Conservation (phyloP, 1,140 invertebrate species). For the Temnothorax nylanderi region DNA sequence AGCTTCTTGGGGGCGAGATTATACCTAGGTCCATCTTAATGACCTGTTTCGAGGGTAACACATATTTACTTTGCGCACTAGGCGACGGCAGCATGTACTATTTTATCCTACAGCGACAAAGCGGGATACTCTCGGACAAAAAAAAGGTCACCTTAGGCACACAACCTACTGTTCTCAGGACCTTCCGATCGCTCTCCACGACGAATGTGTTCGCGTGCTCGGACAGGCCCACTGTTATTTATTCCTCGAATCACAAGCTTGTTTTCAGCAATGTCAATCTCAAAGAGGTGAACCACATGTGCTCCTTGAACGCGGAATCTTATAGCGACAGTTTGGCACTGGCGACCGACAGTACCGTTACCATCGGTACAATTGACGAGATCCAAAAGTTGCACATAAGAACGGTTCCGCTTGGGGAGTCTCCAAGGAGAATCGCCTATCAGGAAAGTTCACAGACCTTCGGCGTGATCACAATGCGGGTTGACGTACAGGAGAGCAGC, state of each 20-base stretch:
- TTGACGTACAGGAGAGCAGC: constrained; percentile 92
- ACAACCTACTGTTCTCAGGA: constrained; percentile 97
- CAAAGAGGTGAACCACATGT: constrained; percentile 99
- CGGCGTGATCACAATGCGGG: constrained; percentile 95
- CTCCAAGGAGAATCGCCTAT: constrained; percentile 96
- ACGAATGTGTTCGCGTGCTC: constrained; percentile 99
- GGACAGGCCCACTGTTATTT: constrained; percentile 99
- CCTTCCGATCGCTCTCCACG: constrained; percentile 96
- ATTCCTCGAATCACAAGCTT: constrained; percentile 99
- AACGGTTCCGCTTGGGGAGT: constrained; percentile 97
- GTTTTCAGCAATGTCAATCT: constrained; percentile 99
- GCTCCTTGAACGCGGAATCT: constrained; percentile 96
- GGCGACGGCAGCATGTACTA: constrained; percentile 99
- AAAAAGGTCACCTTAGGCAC: constrained; percentile 98
- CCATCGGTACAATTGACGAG: constrained; percentile 99
- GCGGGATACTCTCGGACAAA: constrained; percentile 91
- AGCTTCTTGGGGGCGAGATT: constrained; percentile 97
- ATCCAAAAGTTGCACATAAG: constrained; percentile 99
- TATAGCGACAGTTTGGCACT: constrained; percentile 98
- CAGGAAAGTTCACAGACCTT: constrained; percentile 98
- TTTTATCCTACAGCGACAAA: constrained; percentile 92
- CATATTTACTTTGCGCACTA: constrained; percentile 96
- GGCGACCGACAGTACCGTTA: constrained; percentile 96
- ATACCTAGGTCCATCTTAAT: constrained; percentile 98
- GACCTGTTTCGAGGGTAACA: constrained; percentile 96